A percentile compares a stretch with the other conserved stretches of the same genome.
Evolutionary conservation across 2,888 invertebrate species (phyloP).

Genomic region (Xanthostigma xanthostigma): DNA sequence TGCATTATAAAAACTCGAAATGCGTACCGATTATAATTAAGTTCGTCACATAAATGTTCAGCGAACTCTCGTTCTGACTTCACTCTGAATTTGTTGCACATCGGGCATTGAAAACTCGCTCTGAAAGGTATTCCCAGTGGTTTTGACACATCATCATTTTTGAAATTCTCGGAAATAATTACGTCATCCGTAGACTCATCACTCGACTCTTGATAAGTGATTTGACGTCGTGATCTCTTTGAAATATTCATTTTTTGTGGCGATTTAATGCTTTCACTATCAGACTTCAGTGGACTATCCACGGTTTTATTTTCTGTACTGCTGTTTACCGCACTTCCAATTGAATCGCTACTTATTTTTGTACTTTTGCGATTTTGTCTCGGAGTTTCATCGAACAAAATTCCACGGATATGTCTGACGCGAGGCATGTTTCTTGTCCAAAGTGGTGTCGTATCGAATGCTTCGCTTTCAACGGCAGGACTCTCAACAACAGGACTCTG

Average conservation of each 20-base stretch:
- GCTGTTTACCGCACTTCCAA: not conserved
- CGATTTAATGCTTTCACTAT: constrained; percentile 1
- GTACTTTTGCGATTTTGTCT: constrained; percentile 15
- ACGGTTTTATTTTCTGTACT: not conserved
- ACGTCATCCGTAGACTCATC: constrained; percentile 5
- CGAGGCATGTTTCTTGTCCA: constrained; percentile 42
- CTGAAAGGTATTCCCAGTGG: constrained; percentile 36
- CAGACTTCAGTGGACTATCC: not conserved
- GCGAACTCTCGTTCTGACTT: constrained; percentile 42
- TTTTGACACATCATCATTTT: no score
- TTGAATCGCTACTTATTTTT: no score
- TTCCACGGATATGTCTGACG: constrained; percentile 42
- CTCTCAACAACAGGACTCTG: constrained; percentile 17
- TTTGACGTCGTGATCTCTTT: constrained; percentile 8
- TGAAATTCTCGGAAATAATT: no score
- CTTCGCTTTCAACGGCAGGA: constrained; percentile 19
- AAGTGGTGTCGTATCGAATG: constrained; percentile 41
- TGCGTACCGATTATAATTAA: constrained; percentile 47
- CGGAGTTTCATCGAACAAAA: constrained; percentile 37
- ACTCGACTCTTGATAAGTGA: constrained; percentile 12
- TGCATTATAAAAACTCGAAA: no score
- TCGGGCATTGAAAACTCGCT: constrained; percentile 40
- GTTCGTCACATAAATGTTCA: constrained; percentile 50
- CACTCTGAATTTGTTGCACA: constrained; percentile 42
- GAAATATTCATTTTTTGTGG: not conserved